A percentile compares a stretch with the other conserved stretches of the same genome.
These are phyloP conservation scores for Myxocyprinus asiaticus DNA, from an alignment of 2,113 vertebrate genomes.

Conservation along the genomic window DNA sequence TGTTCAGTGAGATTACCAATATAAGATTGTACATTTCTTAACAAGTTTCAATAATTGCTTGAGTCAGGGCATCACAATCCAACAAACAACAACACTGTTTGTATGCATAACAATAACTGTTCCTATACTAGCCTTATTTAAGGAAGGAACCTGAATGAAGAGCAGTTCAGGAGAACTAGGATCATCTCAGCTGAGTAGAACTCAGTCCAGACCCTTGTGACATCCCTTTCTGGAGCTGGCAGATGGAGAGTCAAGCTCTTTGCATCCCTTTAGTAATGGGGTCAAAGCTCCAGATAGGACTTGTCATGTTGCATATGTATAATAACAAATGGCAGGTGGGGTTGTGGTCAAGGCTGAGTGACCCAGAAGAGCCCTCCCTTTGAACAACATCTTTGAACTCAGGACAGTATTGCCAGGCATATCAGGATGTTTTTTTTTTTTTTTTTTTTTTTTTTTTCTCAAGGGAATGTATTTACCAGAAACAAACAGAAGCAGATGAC, in stretches of 20 bases:
- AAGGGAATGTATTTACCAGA: slow-evolving; percentile 21
- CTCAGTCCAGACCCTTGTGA: slow-evolving; percentile 15
- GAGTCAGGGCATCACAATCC: not conserved
- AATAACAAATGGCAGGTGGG: slow-evolving; percentile 49
- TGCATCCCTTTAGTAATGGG: slow-evolving; percentile 39
- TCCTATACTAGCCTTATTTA: not conserved
- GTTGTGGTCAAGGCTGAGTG: slow-evolving; percentile 37
- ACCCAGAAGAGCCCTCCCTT: slow-evolving; percentile 30
- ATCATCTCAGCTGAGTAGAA: not conserved
- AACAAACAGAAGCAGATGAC: slow-evolving; percentile 43
- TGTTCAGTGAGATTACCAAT: too few species aligned
- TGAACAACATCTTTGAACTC: slow-evolving; percentile 53
- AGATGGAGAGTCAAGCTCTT: slow-evolving; percentile 43
- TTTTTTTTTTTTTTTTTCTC: slow-evolving; percentile 3
- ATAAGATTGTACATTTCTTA: too few species aligned
- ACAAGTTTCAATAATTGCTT: too few species aligned
- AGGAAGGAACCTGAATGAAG: not conserved
- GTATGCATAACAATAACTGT: not conserved
- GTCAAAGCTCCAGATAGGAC: slow-evolving; percentile 36
- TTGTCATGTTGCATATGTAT: slow-evolving; percentile 52
- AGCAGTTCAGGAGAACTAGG: not conserved
- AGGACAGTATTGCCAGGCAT: slow-evolving; percentile 26
- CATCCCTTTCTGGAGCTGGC: slow-evolving; percentile 27
- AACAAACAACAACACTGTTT: not conserved
- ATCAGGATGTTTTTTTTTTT: slow-evolving; percentile 34